Evolutionary conservation across 2,113 vertebrate genomes (phyloP).

Genomic region (Clupea harengus): DNA sequence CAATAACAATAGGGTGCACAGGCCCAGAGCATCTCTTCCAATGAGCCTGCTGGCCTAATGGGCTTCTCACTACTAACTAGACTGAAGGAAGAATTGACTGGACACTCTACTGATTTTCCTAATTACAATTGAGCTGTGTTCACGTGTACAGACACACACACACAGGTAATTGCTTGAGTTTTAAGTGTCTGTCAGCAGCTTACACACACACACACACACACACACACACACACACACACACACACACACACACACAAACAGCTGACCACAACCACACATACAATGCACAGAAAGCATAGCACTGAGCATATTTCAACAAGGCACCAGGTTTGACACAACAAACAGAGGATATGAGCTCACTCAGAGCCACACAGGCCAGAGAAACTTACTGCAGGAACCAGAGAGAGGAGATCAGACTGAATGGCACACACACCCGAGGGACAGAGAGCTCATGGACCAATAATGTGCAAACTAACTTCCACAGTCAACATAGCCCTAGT

Average conservation of each 20-base stretch:
- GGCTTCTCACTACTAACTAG: not conserved
- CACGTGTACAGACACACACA: not conserved
- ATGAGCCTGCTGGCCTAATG: not conserved
- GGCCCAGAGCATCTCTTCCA: not conserved
- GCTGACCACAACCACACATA: not conserved
- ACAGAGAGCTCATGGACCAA: not conserved
- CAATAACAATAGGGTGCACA: not conserved
- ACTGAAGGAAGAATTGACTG: not conserved
- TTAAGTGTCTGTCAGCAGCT: too few species aligned
- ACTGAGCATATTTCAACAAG: not conserved
- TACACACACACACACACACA: not conserved
- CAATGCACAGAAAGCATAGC: not conserved
- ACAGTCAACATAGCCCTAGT: not conserved
- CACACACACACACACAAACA: slow-evolving; percentile 7
- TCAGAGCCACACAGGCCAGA: not conserved
- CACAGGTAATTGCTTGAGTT: not conserved
- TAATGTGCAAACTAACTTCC: not conserved
- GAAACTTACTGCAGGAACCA: not conserved
- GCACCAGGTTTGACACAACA: not conserved
- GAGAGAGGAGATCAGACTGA: not conserved
- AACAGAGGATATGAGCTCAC: not conserved
- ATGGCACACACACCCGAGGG: not conserved
- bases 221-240: not conserved
- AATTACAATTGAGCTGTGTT: not conserved
- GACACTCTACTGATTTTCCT: not conserved